A percentile compares a stretch with the other conserved stretches of the same genome.
These are phyloP conservation scores for Tupiocoris notatus DNA, from an alignment of 2,888 invertebrate species.

Conservation along the genomic window DNA sequence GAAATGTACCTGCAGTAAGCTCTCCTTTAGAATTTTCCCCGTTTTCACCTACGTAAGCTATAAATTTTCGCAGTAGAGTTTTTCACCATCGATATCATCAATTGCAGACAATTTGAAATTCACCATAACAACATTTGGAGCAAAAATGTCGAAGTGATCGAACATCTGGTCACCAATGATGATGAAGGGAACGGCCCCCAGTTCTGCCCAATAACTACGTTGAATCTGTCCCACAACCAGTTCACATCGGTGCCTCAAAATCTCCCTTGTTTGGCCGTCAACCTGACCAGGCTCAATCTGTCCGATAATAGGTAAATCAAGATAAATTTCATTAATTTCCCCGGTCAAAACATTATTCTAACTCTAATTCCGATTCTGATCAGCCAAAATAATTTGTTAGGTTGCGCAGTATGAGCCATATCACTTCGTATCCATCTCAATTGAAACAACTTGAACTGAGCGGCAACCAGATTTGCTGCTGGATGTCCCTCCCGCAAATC, in stretches of 20 bases:
- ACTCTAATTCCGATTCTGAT: not conserved
- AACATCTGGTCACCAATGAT: constrained; percentile 61
- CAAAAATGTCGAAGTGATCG: constrained; percentile 63
- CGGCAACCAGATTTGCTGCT: constrained; percentile 85
- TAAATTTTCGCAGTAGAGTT: too few relatives aligned
- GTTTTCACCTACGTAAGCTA: too few relatives aligned
- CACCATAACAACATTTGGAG: constrained; percentile 77
- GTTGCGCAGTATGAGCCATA: constrained; percentile 68
- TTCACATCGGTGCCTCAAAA: constrained; percentile 84
- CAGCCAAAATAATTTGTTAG: constrained; percentile 45
- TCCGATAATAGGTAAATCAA: constrained; percentile 71
- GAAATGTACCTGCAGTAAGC: constrained; percentile 48
- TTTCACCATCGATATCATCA: too few relatives aligned
- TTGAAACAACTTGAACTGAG: constrained; percentile 90
- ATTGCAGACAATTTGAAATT: constrained; percentile 58
- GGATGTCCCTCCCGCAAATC: constrained; percentile 82
- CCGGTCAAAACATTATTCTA: not conserved
- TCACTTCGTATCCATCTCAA: constrained; percentile 84
- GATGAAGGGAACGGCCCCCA: constrained; percentile 61
- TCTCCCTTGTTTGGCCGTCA: constrained; percentile 85
- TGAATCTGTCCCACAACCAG: constrained; percentile 88
- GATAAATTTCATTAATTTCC: not conserved
- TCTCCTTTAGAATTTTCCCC: too few relatives aligned
- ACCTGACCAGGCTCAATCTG: constrained; percentile 83
- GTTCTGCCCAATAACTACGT: constrained; percentile 59